Evolutionary conservation across 2,113 vertebrate species (phyloP).

Genomic region (Anguilla japonica): DNA sequence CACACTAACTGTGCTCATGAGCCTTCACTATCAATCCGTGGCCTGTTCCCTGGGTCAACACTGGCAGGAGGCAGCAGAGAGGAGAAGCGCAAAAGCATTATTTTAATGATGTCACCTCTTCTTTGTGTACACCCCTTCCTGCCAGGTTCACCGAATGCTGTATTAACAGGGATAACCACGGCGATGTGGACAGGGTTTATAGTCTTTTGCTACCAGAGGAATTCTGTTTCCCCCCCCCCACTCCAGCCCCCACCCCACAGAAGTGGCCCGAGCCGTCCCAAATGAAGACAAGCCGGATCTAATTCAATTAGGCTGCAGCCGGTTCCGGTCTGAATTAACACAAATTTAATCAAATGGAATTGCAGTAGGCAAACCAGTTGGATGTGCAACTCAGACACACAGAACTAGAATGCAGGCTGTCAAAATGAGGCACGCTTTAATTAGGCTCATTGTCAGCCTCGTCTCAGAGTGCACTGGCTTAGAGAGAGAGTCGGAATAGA

Average conservation of each 20-base stretch:
- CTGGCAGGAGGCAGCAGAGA: background rate
- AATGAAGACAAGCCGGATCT: conserved; percentile 43
- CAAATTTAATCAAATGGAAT: conserved; percentile 66
- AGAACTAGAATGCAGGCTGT: conserved; percentile 48
- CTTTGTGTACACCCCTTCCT: background rate
- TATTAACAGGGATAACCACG: background rate
- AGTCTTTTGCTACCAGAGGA: background rate
- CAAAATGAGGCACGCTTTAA: conserved; percentile 54
- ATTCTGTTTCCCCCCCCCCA: too few relatives aligned
- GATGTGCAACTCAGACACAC: conserved; percentile 38
- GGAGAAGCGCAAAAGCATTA: background rate
- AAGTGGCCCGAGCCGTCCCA: conserved; percentile 26
- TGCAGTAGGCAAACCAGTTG: conserved; percentile 52
- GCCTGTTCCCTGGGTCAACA: background rate
- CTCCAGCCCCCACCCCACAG: conserved; percentile 11
- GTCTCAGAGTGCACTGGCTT: background rate
- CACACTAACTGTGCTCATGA: background rate
- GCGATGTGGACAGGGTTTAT: background rate
- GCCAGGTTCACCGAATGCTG: background rate
- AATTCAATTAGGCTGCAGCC: conserved; percentile 61
- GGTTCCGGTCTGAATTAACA: conserved; percentile 58
- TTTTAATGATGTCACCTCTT: background rate
- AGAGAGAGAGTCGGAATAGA: background rate
- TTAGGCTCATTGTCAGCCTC: conserved; percentile 57
- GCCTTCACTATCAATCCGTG: background rate